Percentiles rank a stretch among this genome's conserved stretches.
phyloP scores from a whole-genome alignment of 2,797 vertebrate species.

The Coluber constrictor region DNA sequence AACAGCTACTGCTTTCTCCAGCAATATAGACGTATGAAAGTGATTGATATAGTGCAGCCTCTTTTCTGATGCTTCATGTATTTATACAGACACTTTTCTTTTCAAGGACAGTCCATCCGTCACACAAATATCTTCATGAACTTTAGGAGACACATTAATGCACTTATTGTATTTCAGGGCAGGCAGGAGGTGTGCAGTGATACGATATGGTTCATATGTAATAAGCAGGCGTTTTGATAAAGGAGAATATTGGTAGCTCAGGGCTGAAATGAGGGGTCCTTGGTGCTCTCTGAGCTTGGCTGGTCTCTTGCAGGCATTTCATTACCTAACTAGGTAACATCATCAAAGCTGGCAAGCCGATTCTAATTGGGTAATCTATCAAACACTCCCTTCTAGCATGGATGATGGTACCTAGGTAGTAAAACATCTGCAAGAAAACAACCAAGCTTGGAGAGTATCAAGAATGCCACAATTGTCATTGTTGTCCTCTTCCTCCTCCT shows the following conservation, averaged over 20 bases:
- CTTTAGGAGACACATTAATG: background rate
- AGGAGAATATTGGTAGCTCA: background rate
- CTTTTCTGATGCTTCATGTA: background rate
- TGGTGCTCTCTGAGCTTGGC: background rate
- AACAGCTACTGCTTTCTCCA: background rate
- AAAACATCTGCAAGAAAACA: background rate
- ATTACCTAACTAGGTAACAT: background rate
- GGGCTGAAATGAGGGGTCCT: background rate
- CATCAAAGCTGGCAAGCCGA: background rate
- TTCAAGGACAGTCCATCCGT: background rate
- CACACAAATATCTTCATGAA: background rate
- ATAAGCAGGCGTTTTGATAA: background rate
- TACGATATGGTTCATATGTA: background rate
- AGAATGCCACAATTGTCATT: rapidly evolving
- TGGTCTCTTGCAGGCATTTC: background rate
- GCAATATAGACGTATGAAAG: background rate
- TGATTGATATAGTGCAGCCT: background rate
- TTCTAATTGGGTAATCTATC: background rate
- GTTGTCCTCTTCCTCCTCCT: too few species aligned
- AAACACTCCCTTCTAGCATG: background rate
- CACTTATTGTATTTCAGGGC: background rate
- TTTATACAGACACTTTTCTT: background rate
- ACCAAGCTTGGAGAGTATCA: background rate
- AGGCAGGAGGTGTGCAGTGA: background rate
- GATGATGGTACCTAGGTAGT: background rate